Conservation (phyloP, 2,113 vertebrate genomes). For the Aphyosemion australe region DNA sequence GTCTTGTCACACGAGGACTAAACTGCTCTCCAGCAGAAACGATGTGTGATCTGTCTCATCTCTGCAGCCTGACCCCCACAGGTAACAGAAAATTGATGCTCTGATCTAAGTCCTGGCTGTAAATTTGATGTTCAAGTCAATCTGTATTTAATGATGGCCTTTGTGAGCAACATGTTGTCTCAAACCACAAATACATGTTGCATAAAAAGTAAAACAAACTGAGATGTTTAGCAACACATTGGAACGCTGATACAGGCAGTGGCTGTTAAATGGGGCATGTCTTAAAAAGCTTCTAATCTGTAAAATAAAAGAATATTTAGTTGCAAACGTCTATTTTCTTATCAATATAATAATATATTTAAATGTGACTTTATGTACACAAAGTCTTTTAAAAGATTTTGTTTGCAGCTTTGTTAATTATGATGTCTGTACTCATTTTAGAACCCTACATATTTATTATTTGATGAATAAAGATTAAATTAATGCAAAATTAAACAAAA, state of each 20-base stretch:
- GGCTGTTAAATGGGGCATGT: neutral
- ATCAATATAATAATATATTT: too few species aligned
- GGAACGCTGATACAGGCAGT: neutral
- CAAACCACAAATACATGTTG: neutral
- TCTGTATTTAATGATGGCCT: conserved; percentile 37
- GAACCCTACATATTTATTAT: too few species aligned
- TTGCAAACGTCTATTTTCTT: too few species aligned
- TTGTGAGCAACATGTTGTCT: conserved; percentile 32
- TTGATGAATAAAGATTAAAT: too few species aligned
- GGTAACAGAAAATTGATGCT: conserved; percentile 44
- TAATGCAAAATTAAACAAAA: neutral
- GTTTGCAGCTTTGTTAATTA: too few species aligned
- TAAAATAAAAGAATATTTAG: neutral
- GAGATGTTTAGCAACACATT: neutral
- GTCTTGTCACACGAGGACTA: conserved; percentile 20
- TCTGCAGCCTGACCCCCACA: conserved; percentile 27
- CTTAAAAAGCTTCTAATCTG: neutral
- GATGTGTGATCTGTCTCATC: conserved; percentile 40
- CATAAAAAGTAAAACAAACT: neutral
- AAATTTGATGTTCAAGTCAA: conserved; percentile 32
- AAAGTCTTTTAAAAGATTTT: too few species aligned
- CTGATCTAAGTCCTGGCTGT: conserved; percentile 27
- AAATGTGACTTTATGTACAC: too few species aligned
- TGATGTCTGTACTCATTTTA: too few species aligned
- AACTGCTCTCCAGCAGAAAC: conserved; percentile 34